phyloP scores from a whole-genome alignment of 2,888 invertebrate genomes.

The Lithophane ornitopus region DNA sequence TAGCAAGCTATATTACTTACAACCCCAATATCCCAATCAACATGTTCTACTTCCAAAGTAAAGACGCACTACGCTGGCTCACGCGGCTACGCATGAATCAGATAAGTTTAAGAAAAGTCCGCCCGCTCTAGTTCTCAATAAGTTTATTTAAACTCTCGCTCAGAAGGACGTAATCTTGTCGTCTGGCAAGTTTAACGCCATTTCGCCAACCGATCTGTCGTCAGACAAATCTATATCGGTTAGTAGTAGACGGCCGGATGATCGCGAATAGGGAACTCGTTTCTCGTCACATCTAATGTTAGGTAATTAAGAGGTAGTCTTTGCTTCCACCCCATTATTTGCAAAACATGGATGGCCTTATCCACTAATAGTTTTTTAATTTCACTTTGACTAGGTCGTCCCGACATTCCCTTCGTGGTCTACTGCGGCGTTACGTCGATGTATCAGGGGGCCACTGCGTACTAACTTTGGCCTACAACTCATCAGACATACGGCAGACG shows the following conservation, averaged over 20 bases:
- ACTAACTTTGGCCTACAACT: constrained; percentile 55
- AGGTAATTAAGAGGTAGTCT: not conserved
- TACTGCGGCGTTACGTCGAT: constrained; percentile 57
- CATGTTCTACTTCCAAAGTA: not conserved
- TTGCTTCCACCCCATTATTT: not conserved
- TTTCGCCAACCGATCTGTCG: not conserved
- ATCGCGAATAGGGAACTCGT: not conserved
- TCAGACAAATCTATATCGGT: not conserved
- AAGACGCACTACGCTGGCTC: not conserved
- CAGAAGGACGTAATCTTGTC: not conserved
- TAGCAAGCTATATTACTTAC: not conserved
- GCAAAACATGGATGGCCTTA: not conserved
- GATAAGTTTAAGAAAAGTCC: not conserved
- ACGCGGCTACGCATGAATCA: not conserved
- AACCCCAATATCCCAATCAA: too few species aligned
- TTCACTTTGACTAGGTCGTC: constrained; percentile 57
- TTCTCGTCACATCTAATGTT: not conserved
- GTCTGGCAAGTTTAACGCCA: not conserved
- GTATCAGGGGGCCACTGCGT: constrained; percentile 58
- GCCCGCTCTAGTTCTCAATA: not conserved
- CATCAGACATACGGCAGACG: constrained; percentile 58
- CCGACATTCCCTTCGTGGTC: constrained; percentile 57
- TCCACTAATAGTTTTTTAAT: constrained; percentile 49
- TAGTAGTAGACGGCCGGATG: not conserved
- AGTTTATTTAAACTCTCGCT: not conserved